phyloP scores from a whole-genome alignment of 2,888 invertebrate species.

The Tipula confusa region DNA sequence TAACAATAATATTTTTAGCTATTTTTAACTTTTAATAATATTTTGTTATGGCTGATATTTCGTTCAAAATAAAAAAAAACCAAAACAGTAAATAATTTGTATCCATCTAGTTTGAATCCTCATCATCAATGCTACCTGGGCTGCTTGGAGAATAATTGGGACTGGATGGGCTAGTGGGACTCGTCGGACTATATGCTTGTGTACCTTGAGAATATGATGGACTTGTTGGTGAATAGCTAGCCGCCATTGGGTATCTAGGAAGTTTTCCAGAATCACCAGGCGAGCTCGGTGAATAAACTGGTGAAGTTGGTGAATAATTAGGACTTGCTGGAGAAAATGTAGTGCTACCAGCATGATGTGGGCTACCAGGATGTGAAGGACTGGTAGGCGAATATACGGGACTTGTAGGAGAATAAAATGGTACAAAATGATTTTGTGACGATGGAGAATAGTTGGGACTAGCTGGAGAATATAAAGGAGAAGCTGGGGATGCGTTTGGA shows the following conservation, averaged over 20 bases:
- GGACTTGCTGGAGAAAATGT: slow-evolving; percentile 76
- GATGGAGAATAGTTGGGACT: slow-evolving; percentile 83
- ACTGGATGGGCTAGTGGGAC: slow-evolving; percentile 67
- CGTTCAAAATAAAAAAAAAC: background rate
- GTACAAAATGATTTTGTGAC: slow-evolving; percentile 62
- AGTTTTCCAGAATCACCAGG: slow-evolving; percentile 74
- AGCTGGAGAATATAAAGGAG: slow-evolving; percentile 75
- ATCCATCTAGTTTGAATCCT: background rate
- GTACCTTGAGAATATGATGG: slow-evolving; percentile 80
- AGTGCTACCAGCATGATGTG: slow-evolving; percentile 62
- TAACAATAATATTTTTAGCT: background rate
- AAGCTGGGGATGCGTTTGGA: slow-evolving; percentile 76
- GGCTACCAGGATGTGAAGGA: slow-evolving; percentile 46
- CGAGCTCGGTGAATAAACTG: slow-evolving; percentile 80
- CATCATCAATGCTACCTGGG: slow-evolving; percentile 46
- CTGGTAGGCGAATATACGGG: slow-evolving; percentile 79
- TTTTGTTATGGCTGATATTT: background rate
- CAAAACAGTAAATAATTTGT: background rate
- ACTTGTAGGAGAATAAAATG: slow-evolving; percentile 64
- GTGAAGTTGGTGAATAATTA: slow-evolving; percentile 78
- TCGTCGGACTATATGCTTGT: slow-evolving; percentile 67
- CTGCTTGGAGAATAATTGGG: slow-evolving; percentile 79
- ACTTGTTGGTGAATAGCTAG: slow-evolving; percentile 73
- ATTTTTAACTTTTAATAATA: background rate
- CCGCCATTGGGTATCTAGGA: slow-evolving; percentile 52